phyloP scores from a whole-genome alignment of 2,113 vertebrate genomes.

The Epinephelus moara region DNA sequence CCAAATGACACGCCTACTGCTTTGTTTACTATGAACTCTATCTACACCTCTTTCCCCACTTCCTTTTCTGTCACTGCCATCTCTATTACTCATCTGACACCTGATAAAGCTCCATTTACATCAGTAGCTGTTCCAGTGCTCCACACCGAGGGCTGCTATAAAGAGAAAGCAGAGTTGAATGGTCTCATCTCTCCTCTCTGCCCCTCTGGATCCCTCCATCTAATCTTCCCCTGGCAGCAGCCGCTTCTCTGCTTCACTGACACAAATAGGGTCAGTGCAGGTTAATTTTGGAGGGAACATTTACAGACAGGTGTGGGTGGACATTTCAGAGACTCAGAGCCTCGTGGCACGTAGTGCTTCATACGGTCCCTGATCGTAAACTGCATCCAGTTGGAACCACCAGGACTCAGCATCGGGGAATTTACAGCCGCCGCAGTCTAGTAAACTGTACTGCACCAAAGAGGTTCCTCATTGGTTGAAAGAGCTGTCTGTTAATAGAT shows the following conservation, averaged over 20 bases:
- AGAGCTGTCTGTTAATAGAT: background rate
- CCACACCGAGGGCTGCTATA: slow-evolving; percentile 10
- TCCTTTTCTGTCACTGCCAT: slow-evolving; percentile 41
- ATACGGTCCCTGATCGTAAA: slow-evolving; percentile 7
- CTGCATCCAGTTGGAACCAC: background rate
- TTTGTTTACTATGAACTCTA: slow-evolving; percentile 22
- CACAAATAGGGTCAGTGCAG: background rate
- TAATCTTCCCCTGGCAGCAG: slow-evolving; percentile 40
- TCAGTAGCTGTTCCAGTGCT: background rate
- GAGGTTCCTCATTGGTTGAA: background rate
- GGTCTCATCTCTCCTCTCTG: slow-evolving; percentile 24
- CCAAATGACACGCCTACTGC: slow-evolving; percentile 1
- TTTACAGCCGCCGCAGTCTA: background rate
- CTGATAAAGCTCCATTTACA: slow-evolving; percentile 41
- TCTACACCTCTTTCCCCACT: slow-evolving; percentile 7
- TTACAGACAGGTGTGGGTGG: slow-evolving; percentile 41
- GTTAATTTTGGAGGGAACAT: slow-evolving; percentile 59
- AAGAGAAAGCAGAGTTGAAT: slow-evolving; percentile 37
- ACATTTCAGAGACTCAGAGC: slow-evolving; percentile 15
- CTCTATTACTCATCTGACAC: slow-evolving; percentile 10
- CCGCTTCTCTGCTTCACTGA: background rate
- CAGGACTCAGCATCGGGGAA: background rate
- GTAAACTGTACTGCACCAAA: background rate
- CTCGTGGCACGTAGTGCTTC: background rate
- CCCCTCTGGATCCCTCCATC: slow-evolving; percentile 12